Evolutionary conservation across 2,797 vertebrate genomes (phyloP).

Genomic region (Meriones psammophilus): DNA sequence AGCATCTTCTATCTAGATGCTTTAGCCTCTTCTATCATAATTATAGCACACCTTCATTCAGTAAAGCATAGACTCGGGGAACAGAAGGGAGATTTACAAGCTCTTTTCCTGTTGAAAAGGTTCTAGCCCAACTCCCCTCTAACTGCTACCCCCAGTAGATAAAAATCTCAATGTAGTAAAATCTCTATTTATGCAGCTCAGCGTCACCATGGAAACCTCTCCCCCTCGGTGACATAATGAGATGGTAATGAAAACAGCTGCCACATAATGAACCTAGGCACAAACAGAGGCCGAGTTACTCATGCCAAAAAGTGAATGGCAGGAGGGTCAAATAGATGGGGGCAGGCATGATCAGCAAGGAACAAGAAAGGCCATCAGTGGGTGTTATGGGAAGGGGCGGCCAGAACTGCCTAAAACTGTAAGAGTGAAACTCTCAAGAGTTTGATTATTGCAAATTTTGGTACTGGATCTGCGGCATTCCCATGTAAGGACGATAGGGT

Average conservation of each 20-base stretch:
- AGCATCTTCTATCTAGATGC: conserved; percentile 34
- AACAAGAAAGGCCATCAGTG: conserved; percentile 45
- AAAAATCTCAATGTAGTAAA: conserved; percentile 81
- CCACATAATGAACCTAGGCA: conserved; percentile 79
- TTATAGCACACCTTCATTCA: conserved; percentile 43
- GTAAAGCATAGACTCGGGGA: conserved; percentile 51
- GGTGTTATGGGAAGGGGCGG: neutral
- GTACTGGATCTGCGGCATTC: conserved; percentile 52
- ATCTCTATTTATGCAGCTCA: conserved; percentile 73
- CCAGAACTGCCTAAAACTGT: conserved; percentile 54
- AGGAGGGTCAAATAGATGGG: conserved; percentile 48
- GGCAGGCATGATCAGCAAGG: neutral
- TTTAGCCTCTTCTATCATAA: conserved; percentile 59
- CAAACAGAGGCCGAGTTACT: conserved; percentile 68
- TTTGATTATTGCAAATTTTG: conserved; percentile 51
- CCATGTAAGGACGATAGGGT: conserved; percentile 19
- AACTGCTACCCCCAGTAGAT: conserved; percentile 73
- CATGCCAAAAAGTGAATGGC: conserved; percentile 74
- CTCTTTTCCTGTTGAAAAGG: conserved; percentile 67
- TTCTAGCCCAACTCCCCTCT: conserved; percentile 73
- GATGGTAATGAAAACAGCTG: conserved; percentile 84
- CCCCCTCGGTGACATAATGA: conserved; percentile 82
- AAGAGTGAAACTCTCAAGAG: conserved; percentile 47
- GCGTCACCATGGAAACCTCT: conserved; percentile 84
- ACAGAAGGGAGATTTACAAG: conserved; percentile 62